phyloP scores from a whole-genome alignment of 2,888 invertebrate species.

The Netelia virgata region DNA sequence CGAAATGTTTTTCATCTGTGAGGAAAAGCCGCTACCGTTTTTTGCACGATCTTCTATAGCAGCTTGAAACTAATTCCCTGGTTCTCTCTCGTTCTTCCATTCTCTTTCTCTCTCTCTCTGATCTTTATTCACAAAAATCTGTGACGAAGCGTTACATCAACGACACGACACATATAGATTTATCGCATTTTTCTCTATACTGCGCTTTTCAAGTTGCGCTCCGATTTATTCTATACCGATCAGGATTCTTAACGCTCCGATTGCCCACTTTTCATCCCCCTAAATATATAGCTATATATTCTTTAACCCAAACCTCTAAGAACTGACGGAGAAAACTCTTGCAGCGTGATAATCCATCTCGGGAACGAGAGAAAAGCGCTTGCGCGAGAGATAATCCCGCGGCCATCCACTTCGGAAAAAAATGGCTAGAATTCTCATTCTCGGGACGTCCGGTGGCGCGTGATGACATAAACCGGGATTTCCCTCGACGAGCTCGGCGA shows the following conservation, averaged over 20 bases:
- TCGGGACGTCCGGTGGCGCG: conserved; percentile 59
- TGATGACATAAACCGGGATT: conserved; percentile 60
- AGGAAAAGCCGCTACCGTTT: neutral
- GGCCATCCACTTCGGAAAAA: conserved; percentile 16
- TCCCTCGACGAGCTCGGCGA: conserved; percentile 51
- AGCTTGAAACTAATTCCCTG: conserved; percentile 10
- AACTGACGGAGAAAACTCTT: conserved; percentile 40
- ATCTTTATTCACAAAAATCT: conserved; percentile 29
- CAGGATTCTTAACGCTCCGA: conserved; percentile 44
- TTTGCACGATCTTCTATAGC: conserved; percentile 5
- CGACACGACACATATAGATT: neutral
- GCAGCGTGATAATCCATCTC: conserved; percentile 60
- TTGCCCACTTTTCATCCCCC: conserved; percentile 27
- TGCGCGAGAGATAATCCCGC: conserved; percentile 65
- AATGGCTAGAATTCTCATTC: conserved; percentile 23
- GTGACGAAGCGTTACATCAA: conserved; percentile 18
- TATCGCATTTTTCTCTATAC: conserved; percentile 4
- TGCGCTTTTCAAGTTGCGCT: conserved; percentile 49
- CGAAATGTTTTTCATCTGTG: neutral
- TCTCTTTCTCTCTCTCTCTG: neutral
- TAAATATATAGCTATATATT: neutral
- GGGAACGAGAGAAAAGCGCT: conserved; percentile 27
- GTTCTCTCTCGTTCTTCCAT: neutral
- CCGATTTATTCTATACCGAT: conserved; percentile 20
- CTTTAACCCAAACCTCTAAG: neutral